Evolutionary conservation across 2,797 vertebrate genomes (phyloP).

Genomic region (Molossus alvarezi): DNA sequence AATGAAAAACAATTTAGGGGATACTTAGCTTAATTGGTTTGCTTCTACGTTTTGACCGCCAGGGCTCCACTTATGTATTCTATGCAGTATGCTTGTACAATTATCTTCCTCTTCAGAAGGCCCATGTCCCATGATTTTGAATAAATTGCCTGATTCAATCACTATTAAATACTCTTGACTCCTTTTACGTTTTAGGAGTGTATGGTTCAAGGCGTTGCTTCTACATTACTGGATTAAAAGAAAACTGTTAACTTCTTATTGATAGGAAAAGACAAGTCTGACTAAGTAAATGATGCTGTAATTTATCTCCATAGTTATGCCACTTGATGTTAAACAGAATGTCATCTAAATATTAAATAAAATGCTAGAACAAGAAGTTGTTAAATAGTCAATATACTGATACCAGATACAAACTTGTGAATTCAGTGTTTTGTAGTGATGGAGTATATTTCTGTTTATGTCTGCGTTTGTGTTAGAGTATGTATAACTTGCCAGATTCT

Average conservation of each 20-base stretch:
- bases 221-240: conserved; percentile 24
- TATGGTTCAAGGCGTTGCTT: background rate
- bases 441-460: background rate
- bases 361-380: background rate
- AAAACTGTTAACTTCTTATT: background rate
- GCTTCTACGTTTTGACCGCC: conserved; percentile 83
- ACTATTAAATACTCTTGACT: conserved; percentile 46
- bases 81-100: conserved; percentile 71
- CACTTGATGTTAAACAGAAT: background rate
- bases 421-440: background rate
- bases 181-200: background rate
- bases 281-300: background rate
- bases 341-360: background rate
- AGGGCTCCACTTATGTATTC: conserved; percentile 74
- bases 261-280: background rate
- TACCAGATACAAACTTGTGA: background rate
- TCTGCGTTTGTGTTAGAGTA: background rate
- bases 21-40: conserved; percentile 85
- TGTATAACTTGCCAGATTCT: background rate
- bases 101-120: conserved; percentile 77
- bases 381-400: background rate
- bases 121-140: conserved; percentile 57
- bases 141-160: conserved; percentile 65
- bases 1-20: conserved; percentile 84
- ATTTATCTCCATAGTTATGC: background rate